Evolutionary conservation across 2,113 vertebrate genomes (phyloP).

Genomic region (Sigmodon hispidus): DNA sequence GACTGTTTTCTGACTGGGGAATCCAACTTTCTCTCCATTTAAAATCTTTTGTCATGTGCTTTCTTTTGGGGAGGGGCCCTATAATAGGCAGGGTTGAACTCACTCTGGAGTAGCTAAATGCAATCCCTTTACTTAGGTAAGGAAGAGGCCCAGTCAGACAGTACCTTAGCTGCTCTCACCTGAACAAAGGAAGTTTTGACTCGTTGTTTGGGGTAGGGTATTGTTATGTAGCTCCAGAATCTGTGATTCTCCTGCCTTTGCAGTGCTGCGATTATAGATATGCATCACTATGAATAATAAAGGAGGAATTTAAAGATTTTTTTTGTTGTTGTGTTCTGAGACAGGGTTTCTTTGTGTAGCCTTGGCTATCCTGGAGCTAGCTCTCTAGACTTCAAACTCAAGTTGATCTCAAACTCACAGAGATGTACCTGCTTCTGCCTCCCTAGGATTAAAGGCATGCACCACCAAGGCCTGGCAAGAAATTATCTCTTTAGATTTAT

Average conservation of each 20-base stretch:
- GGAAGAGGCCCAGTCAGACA: constrained; percentile 44
- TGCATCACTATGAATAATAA: neutral
- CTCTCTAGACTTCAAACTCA: neutral
- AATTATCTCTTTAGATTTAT: neutral
- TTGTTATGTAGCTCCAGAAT: neutral
- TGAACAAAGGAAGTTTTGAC: constrained; percentile 27
- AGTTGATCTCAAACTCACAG: neutral
- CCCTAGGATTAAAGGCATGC: neutral
- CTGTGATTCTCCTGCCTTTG: neutral
- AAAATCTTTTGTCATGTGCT: neutral
- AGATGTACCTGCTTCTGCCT: neutral
- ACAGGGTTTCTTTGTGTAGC: neutral
- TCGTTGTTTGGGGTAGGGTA: neutral
- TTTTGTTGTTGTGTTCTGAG: neutral
- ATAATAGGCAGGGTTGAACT: neutral
- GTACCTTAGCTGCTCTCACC: neutral
- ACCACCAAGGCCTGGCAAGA: neutral
- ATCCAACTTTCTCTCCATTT: constrained; percentile 49
- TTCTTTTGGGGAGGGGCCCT: neutral
- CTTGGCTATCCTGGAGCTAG: neutral
- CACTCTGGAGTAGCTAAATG: constrained; percentile 35
- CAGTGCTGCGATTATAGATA: neutral
- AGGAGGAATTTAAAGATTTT: neutral
- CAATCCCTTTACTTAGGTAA: constrained; percentile 16
- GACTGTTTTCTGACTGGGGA: neutral